Evolutionary conservation across 2,113 vertebrate genomes (phyloP).

Genomic region (Sorex araneus): DNA sequence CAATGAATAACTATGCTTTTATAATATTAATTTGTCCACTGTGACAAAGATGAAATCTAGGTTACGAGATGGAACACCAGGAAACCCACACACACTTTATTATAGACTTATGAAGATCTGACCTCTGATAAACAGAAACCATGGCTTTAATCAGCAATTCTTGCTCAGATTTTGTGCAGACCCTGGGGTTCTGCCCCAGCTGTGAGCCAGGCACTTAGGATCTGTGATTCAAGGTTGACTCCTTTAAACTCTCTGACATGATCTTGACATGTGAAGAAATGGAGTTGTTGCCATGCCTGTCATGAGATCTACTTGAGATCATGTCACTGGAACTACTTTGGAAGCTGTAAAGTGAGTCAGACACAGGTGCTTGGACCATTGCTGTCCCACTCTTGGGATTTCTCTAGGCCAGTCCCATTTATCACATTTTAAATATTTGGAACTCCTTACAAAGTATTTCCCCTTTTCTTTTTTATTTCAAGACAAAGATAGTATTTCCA

Average conservation of each 20-base stretch:
- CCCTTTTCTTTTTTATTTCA: slow-evolving; percentile 39
- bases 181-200: not conserved
- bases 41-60: slow-evolving; percentile 21
- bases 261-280: slow-evolving; percentile 6
- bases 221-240: not conserved
- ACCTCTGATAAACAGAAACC: not conserved
- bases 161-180: slow-evolving; percentile 21
- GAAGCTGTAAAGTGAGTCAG: slow-evolving; percentile 43
- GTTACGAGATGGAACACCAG: not conserved
- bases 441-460: slow-evolving; percentile 68
- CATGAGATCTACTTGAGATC: slow-evolving; percentile 53
- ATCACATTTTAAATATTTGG: slow-evolving; percentile 67
- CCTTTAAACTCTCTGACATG: slow-evolving; percentile 1
- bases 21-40: slow-evolving; percentile 25
- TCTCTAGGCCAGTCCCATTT: slow-evolving; percentile 61
- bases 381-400: not conserved
- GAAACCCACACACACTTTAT: not conserved
- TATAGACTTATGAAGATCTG: not conserved
- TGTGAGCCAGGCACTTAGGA: not conserved
- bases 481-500: slow-evolving; percentile 42
- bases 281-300: not conserved
- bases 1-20: not conserved
- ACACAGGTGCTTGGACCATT: not conserved
- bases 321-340: slow-evolving; percentile 60
- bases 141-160: slow-evolving; percentile 2